A percentile compares a stretch with the other conserved stretches of the same genome.
These are phyloP conservation scores for Chaenocephalus aceratus DNA, from an alignment of 2,113 vertebrate genomes.

Conservation along the genomic window DNA sequence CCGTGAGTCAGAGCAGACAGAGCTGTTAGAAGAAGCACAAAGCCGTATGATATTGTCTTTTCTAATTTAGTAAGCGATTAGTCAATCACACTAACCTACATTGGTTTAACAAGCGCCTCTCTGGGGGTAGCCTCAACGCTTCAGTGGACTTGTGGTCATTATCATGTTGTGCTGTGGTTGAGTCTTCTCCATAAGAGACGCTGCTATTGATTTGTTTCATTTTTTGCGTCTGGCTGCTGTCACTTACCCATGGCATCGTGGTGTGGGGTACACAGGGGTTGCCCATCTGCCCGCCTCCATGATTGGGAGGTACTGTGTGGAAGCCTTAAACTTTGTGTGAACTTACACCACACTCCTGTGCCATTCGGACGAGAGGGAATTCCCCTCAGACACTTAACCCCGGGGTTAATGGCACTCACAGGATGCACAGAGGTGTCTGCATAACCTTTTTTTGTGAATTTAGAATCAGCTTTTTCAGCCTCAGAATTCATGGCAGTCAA, in stretches of 20 bases:
- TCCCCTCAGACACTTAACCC: constrained; percentile 45
- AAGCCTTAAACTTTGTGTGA: constrained; percentile 72
- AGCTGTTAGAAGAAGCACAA: constrained; percentile 40
- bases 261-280: constrained; percentile 42
- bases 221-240: constrained; percentile 69
- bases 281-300: constrained; percentile 48
- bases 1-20: constrained; percentile 20
- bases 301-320: constrained; percentile 37
- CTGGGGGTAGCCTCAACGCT: constrained; percentile 62
- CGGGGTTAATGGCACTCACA: constrained; percentile 36
- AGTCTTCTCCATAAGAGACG: constrained; percentile 63
- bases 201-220: constrained; percentile 74
- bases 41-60: constrained; percentile 68
- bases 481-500: constrained; percentile 40
- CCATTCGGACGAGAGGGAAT: constrained; percentile 23
- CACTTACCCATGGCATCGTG: constrained; percentile 60
- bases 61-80: constrained; percentile 72
- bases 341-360: constrained; percentile 47
- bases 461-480: constrained; percentile 40
- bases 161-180: constrained; percentile 69
- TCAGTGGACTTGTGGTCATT: constrained; percentile 73
- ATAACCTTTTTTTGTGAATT: constrained; percentile 52
- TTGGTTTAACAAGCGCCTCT: constrained; percentile 63
- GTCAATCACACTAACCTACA: constrained; percentile 68
- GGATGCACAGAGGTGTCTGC: constrained; percentile 34